phyloP scores from a whole-genome alignment of 2,797 vertebrate genomes.

The Synaphobranchus kaupii region DNA sequence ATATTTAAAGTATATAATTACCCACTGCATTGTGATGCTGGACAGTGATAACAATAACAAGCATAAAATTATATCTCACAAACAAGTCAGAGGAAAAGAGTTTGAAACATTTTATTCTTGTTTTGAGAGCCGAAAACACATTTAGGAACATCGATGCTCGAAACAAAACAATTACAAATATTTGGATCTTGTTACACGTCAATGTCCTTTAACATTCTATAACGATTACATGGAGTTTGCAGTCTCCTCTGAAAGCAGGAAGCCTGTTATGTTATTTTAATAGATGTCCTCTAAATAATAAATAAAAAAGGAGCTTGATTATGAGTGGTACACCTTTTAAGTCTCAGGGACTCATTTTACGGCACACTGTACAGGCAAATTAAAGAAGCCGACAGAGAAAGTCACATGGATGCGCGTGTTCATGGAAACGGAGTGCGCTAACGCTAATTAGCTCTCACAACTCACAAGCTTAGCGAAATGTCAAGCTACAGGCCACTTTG shows the following conservation, averaged over 20 bases:
- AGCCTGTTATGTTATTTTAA: slow-evolving; percentile 18
- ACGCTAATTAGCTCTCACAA: slow-evolving; percentile 3
- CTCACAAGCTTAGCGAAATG: not conserved
- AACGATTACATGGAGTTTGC: slow-evolving; percentile 12
- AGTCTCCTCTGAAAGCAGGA: slow-evolving; percentile 21
- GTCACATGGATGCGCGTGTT: not conserved
- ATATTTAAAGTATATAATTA: not conserved
- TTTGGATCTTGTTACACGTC: slow-evolving; percentile 31
- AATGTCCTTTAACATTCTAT: slow-evolving; percentile 43
- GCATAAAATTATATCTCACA: not conserved
- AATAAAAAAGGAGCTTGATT: slow-evolving; percentile 11
- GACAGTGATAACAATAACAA: not conserved
- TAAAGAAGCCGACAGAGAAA: slow-evolving; percentile 8
- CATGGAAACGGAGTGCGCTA: not conserved
- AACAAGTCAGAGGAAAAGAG: slow-evolving; percentile 4
- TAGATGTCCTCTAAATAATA: slow-evolving; percentile 28
- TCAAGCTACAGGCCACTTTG: not conserved
- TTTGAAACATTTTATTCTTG: slow-evolving; percentile 20
- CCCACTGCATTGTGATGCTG: not conserved
- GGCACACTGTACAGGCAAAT: slow-evolving; percentile 29
- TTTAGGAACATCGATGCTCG: slow-evolving; percentile 47
- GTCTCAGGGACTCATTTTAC: slow-evolving; percentile 25
- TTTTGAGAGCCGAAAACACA: slow-evolving; percentile 54
- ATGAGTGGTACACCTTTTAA: slow-evolving; percentile 31
- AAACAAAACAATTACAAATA: slow-evolving; percentile 50